Evolutionary conservation across 2,797 vertebrate species (phyloP).

Genomic region (Betta splendens): DNA sequence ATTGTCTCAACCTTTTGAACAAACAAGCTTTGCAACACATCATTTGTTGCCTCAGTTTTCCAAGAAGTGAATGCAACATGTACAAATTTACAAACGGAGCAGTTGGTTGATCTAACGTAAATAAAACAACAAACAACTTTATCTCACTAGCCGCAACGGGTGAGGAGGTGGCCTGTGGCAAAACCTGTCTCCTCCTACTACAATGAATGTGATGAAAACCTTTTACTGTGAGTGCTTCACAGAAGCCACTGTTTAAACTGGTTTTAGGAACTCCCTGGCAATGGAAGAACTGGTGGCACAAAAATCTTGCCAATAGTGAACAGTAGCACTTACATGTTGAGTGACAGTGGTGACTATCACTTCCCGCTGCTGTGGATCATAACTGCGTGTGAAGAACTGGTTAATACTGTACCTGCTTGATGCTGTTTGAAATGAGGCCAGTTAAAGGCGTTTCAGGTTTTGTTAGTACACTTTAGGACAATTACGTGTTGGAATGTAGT

Average conservation of each 20-base stretch:
- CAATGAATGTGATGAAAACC: too few species aligned
- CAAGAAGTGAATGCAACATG: too few species aligned
- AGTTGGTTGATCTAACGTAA: too few species aligned
- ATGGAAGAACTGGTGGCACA: neutral
- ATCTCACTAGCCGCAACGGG: too few species aligned
- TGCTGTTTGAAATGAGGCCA: slow-evolving; percentile 11
- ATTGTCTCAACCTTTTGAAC: neutral
- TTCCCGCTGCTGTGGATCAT: neutral
- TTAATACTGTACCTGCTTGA: neutral
- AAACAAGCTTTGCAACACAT: neutral
- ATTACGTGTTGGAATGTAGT: neutral
- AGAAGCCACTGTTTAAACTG: neutral
- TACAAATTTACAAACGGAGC: too few species aligned
- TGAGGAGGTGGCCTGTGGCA: too few species aligned
- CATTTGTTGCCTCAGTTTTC: neutral
- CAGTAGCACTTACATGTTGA: slow-evolving; percentile 9
- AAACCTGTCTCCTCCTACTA: too few species aligned
- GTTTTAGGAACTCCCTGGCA: neutral
- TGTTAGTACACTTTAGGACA: neutral
- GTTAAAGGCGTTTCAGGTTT: slow-evolving; percentile 9
- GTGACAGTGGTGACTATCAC: neutral
- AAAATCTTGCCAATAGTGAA: neutral
- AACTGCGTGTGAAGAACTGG: neutral
- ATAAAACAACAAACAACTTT: too few species aligned
- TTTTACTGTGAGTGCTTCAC: too few species aligned